Evolutionary conservation across 1,140 invertebrate genomes (phyloP), one percentile per base, ranked within the genome.

Genomic region (Drosophila dunni): DNA sequence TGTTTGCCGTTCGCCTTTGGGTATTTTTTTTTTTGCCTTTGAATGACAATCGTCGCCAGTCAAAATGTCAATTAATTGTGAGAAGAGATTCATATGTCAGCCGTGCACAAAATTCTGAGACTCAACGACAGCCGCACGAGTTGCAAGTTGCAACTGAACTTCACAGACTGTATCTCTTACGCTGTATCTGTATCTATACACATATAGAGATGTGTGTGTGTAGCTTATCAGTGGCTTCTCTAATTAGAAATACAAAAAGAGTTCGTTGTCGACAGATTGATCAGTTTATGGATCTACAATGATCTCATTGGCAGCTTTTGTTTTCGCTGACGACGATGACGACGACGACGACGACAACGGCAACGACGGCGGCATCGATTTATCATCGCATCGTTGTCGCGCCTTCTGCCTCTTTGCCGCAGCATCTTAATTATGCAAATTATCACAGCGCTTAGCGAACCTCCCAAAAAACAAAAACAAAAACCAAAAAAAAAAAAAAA

Each of bases 11-110:
- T 48, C 40, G 81, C 20, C 68, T 63, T 46, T 74, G 46, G 15
- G 11, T 11, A n/a, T n/a, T n/a, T n/a, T n/a, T n/a, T n/a, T 60
- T 48, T 57, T 70, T 48, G 81, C 74, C 83, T 70, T 65, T 88
- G 83, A 88, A 88, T 89, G 83, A 83, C 83, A 88, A 88, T 88
- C 83, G 79, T 82, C 64, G 72, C 65, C 79, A 78, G 77, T 83
- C 79, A 80, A 88, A 88, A 88, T 77, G 83, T 89, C 83, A 88
- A 88, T 88, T 88, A 88, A 83, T 79, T 86, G 82, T 88, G 76
- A 86, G 68, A 82, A 85, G 83, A 82, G 79, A 82, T 75, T 81
- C 69, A 79, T 77, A 77, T 74, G 81, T 84, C 81, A 78, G 66
- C 65, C 48, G 54, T 63, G 62, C 24, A 42, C 13, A 29, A 29